Conservation (phyloP, 2,797 vertebrate genomes). For the Acanthurus tractus region DNA sequence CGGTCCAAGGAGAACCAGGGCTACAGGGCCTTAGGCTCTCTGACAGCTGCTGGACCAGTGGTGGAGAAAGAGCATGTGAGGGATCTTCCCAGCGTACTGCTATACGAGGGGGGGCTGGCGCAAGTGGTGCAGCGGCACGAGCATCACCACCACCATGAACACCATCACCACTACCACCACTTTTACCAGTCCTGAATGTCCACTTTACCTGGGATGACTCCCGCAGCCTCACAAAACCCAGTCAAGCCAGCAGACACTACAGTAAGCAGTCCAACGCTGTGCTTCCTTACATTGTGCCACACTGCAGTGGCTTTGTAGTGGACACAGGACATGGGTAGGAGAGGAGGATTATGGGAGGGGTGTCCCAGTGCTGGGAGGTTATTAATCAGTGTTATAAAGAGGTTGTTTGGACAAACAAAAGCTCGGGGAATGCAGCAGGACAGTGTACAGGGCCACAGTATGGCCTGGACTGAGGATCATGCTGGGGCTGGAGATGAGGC, state of each 20-base stretch:
- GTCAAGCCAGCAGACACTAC: slow-evolving; percentile 56
- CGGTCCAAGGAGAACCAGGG: slow-evolving; percentile 91
- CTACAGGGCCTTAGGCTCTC: slow-evolving; percentile 87
- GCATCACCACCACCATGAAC: slow-evolving; percentile 98
- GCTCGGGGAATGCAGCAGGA: slow-evolving; percentile 48
- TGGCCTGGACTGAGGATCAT: slow-evolving; percentile 43
- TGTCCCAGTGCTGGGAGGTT: slow-evolving; percentile 76
- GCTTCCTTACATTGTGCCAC: slow-evolving; percentile 19
- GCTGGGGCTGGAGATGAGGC: slow-evolving; percentile 24
- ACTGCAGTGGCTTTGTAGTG: slow-evolving; percentile 30
- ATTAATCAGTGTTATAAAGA: slow-evolving; percentile 67
- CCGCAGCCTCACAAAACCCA: slow-evolving; percentile 14
- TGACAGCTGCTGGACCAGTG: slow-evolving; percentile 83
- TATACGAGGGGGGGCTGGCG: slow-evolving; percentile 92
- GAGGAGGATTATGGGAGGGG: slow-evolving; percentile 40
- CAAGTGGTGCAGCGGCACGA: slow-evolving; percentile 97
- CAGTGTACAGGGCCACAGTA: slow-evolving; percentile 33
- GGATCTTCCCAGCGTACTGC: slow-evolving; percentile 92
- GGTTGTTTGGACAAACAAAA: slow-evolving; percentile 46
- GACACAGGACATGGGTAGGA: slow-evolving; percentile 36
- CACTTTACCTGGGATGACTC: slow-evolving; percentile 19
- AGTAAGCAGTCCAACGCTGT: slow-evolving; percentile 62
- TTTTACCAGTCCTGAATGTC: slow-evolving; percentile 95
- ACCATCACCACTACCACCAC: slow-evolving; percentile 99
- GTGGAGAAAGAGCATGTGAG: slow-evolving; percentile 93